These are phyloP conservation scores for Psococerastis gibbosa DNA, from an alignment of 2,888 invertebrate genomes.

Conservation along the genomic window DNA sequence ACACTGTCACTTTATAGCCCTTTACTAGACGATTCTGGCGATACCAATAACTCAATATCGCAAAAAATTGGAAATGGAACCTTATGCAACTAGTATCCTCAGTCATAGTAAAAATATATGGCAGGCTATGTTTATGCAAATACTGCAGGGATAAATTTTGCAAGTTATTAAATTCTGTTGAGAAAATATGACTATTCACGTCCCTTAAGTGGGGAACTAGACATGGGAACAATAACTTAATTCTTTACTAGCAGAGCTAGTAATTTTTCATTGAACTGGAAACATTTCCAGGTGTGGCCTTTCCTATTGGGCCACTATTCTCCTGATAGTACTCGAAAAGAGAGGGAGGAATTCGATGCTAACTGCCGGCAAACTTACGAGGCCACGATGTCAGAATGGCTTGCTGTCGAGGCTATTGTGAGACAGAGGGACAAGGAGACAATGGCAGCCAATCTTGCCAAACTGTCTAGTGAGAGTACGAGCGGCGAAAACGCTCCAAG, in stretches of 20 bases:
- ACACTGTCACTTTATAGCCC: too few relatives aligned
- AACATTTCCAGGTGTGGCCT: slow-evolving; percentile 49
- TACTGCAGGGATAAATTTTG: too few relatives aligned
- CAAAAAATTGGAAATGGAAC: too few relatives aligned
- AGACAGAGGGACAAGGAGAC: slow-evolving; percentile 61
- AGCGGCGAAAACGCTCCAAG: slow-evolving; percentile 28
- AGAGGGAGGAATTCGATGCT: slow-evolving; percentile 43
- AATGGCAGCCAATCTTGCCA: slow-evolving; percentile 67
- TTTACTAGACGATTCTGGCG: too few relatives aligned
- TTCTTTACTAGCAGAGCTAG: background rate
- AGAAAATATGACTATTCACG: background rate
- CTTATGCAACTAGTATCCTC: too few relatives aligned
- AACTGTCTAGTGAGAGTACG: slow-evolving; percentile 58
- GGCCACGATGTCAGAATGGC: slow-evolving; percentile 86
- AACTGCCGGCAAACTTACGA: slow-evolving; percentile 61
- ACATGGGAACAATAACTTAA: background rate
- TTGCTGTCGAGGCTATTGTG: slow-evolving; percentile 86
- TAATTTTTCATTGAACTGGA: slow-evolving; percentile 8
- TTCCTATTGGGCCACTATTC: slow-evolving; percentile 71
- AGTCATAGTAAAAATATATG: too few relatives aligned
- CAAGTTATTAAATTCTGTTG: too few relatives aligned
- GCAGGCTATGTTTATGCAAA: too few relatives aligned
- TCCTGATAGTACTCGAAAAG: slow-evolving; percentile 50
- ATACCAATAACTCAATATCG: too few relatives aligned
- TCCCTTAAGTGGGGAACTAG: too few relatives aligned